phyloP scores from a whole-genome alignment of 2,113 vertebrate species.

The Heterochromis multidens region DNA sequence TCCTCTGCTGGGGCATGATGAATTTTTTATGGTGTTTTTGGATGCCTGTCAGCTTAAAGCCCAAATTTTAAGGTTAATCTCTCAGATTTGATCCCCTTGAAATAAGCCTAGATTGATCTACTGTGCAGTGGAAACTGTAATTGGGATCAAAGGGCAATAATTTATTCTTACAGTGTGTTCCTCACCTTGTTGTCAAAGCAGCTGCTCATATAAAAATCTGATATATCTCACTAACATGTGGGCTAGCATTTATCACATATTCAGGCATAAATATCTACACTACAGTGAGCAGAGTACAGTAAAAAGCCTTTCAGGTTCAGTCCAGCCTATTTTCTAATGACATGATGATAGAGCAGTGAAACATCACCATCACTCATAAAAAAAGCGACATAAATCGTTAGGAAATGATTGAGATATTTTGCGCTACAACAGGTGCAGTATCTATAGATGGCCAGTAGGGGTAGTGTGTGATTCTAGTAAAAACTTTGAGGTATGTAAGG shows the following conservation, averaged over 20 bases:
- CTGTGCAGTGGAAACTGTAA: background rate
- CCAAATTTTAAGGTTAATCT: constrained; percentile 18
- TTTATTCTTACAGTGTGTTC: background rate
- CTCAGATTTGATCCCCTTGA: background rate
- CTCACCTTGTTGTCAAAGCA: background rate
- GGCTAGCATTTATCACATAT: background rate
- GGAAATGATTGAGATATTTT: background rate
- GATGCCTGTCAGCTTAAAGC: constrained; percentile 1
- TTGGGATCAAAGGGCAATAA: background rate
- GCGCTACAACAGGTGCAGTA: background rate
- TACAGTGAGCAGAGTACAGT: background rate
- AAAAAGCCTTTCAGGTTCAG: background rate
- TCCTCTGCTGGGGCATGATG: background rate
- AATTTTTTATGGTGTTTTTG: constrained; percentile 44
- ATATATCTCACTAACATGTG: background rate
- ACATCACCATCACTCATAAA: background rate
- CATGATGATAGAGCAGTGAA: background rate
- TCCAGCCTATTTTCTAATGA: background rate
- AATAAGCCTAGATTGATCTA: background rate
- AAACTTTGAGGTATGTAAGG: constrained; percentile 22
- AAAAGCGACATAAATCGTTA: background rate
- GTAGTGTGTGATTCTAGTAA: constrained; percentile 45
- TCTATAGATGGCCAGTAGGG: constrained; percentile 44
- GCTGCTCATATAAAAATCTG: background rate
- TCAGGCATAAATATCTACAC: background rate